Evolutionary conservation across 2,113 vertebrate genomes (phyloP).

Genomic region (Hemichromis elongatus): DNA sequence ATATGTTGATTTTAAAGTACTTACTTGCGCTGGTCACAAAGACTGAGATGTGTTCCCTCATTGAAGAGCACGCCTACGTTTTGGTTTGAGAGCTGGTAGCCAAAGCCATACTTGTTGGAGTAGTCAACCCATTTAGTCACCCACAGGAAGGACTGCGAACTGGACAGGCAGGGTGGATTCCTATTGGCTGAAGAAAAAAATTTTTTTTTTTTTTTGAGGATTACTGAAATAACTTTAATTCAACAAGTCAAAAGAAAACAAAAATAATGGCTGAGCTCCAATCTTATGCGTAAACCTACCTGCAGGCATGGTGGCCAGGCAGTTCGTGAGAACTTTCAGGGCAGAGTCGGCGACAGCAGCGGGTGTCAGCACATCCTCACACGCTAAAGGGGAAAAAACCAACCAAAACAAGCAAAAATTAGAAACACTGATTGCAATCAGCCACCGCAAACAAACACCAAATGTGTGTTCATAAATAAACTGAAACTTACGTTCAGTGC

Average conservation of each 20-base stretch:
- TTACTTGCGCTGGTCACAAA: conserved; percentile 88
- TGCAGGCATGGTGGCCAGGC: conserved; percentile 88
- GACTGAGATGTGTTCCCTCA: conserved; percentile 88
- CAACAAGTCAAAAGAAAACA: neutral
- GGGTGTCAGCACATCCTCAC: conserved; percentile 85
- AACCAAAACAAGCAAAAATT: neutral
- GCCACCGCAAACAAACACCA: neutral
- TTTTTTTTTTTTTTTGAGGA: too few relatives aligned
- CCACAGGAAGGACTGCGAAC: conserved; percentile 89
- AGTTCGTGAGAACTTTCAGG: conserved; percentile 81
- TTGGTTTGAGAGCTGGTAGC: conserved; percentile 94
- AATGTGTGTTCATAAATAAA: neutral
- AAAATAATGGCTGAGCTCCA: neutral
- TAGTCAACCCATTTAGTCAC: conserved; percentile 99
- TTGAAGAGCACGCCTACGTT: conserved; percentile 94
- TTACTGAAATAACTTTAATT: neutral
- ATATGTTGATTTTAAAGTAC: neutral
- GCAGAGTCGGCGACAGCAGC: conserved; percentile 83
- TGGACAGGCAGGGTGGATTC: conserved; percentile 85
- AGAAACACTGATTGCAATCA: neutral
- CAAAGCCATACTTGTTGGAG: conserved; percentile 97
- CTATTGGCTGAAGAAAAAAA: conserved; percentile 72
- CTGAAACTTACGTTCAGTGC: conserved; percentile 81
- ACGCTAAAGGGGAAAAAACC: conserved; percentile 65
- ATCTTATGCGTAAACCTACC: conserved; percentile 67